Evolutionary conservation across 64 coral and sea anemone species (phyloP).

Genomic region (Cladopsammia gracilis): DNA sequence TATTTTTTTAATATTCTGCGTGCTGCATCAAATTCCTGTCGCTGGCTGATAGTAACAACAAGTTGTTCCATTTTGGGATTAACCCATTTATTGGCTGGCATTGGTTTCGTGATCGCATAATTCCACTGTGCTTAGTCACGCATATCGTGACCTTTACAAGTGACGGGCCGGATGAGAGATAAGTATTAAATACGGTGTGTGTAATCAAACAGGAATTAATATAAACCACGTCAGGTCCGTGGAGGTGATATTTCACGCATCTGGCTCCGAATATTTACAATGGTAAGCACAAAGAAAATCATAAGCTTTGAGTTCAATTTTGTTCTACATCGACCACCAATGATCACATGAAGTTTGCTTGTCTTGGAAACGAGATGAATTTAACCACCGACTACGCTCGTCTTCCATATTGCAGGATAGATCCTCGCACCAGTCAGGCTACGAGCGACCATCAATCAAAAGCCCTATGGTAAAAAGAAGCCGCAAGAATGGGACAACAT

Average conservation of each 20-base stretch:
- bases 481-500: slow-evolving; percentile 41
- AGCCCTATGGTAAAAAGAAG: slow-evolving; percentile 51
- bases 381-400: not conserved
- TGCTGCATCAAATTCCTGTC: too few species aligned
- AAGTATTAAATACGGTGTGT: not conserved
- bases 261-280: not conserved
- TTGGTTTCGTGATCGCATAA: not conserved
- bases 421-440: not conserved
- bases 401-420: not conserved
- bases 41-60: too few species aligned
- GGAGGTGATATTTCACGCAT: not conserved
- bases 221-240: not conserved
- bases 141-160: not conserved
- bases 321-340: not conserved
- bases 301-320: not conserved
- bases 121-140: not conserved
- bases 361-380: not conserved
- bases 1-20: too few species aligned
- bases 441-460: slow-evolving; percentile 37
- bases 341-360: not conserved
- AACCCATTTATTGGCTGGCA: not conserved
- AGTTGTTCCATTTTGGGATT: too few species aligned
- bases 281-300: not conserved
- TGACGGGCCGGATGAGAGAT: slow-evolving; percentile 15
- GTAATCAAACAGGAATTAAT: not conserved